Conservation (phyloP, 2,113 vertebrate species). For the Corythornis madagascariensis region DNA sequence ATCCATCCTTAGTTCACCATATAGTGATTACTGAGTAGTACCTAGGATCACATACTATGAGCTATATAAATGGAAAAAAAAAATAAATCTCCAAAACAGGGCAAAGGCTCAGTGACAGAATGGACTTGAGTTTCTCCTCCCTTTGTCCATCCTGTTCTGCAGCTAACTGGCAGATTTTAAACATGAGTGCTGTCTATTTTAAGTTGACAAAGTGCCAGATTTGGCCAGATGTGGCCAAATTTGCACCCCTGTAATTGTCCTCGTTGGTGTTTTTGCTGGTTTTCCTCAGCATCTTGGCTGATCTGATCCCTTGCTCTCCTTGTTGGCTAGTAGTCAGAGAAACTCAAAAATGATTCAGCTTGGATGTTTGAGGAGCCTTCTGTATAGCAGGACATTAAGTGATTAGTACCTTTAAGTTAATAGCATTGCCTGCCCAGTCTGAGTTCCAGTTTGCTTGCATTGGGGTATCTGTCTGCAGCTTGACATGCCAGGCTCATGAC, state of each 20-base stretch:
- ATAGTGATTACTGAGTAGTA: neutral
- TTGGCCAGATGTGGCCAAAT: neutral
- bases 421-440: neutral
- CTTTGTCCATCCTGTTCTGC: neutral
- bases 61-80: neutral
- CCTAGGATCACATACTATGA: neutral
- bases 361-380: neutral
- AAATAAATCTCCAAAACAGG: neutral
- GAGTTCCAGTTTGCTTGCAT: neutral
- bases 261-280: neutral
- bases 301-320: neutral
- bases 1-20: neutral
- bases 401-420: neutral
- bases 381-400: neutral
- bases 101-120: neutral
- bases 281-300: neutral
- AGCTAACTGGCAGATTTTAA: neutral
- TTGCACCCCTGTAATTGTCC: neutral
- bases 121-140: neutral
- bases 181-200: neutral
- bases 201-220: neutral
- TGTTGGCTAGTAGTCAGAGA: neutral
- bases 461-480: neutral
- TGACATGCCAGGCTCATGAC: neutral
- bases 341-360: neutral